A percentile compares a stretch with the other conserved stretches of the same genome.
Conservation (phyloP, 2,113 vertebrate genomes). For the Lycaon pictus region DNA sequence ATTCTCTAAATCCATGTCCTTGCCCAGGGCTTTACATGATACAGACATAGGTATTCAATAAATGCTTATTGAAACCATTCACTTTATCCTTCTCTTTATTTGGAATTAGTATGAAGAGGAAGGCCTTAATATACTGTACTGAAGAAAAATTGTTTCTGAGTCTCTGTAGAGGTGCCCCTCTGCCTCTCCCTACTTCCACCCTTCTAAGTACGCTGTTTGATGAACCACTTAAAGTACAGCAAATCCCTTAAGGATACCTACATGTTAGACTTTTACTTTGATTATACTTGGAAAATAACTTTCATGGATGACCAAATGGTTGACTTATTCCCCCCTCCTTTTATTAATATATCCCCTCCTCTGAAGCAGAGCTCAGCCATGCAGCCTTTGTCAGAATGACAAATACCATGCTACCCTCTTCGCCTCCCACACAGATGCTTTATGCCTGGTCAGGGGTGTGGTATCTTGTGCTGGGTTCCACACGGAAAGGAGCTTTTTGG, state of each 20-base stretch:
- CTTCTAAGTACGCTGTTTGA: too few species aligned
- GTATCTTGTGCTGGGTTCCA: neutral
- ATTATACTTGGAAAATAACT: neutral
- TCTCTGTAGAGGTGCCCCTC: accelerated
- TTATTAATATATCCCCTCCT: too few species aligned
- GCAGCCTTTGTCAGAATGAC: neutral
- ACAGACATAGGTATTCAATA: accelerated
- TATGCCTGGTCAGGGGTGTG: neutral
- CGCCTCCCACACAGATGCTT: accelerated
- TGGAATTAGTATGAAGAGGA: neutral
- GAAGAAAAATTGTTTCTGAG: neutral
- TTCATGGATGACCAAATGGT: neutral
- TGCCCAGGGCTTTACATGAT: accelerated
- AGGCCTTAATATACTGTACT: accelerated
- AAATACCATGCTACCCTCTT: accelerated
- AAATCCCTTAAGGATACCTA: neutral
- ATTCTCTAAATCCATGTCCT: neutral
- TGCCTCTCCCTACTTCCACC: neutral
- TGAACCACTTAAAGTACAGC: neutral
- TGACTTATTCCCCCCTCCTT: neutral
- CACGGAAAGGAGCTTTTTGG: neutral
- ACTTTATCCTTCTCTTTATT: neutral
- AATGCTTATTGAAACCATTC: accelerated
- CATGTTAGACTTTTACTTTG: accelerated
- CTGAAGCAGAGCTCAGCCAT: neutral